Percentiles rank a stretch among this genome's conserved stretches.
These are phyloP conservation scores for Lobophora halterata DNA, from an alignment of 2,888 invertebrate species.

Conservation along the genomic window DNA sequence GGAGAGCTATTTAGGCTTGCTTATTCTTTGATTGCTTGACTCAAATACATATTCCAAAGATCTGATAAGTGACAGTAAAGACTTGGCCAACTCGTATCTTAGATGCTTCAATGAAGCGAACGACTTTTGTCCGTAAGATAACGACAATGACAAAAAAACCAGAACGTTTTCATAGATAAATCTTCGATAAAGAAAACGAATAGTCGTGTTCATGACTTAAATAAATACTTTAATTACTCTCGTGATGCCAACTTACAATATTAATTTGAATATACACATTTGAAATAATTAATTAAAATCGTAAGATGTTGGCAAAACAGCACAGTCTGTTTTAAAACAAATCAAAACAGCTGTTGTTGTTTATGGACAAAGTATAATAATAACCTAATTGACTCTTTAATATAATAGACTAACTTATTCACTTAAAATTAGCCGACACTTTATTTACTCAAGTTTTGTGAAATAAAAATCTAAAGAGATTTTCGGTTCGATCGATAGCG, in stretches of 20 bases:
- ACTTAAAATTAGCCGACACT: conserved; percentile 42
- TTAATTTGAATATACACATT: too few relatives aligned
- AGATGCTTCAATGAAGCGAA: conserved; percentile 37
- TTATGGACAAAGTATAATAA: conserved; percentile 42
- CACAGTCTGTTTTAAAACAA: conserved; percentile 25
- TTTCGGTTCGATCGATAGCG: conserved; percentile 42
- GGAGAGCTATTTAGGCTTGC: too few relatives aligned
- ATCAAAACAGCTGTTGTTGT: conserved; percentile 40
- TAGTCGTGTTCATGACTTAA: too few relatives aligned
- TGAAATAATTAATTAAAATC: conserved; percentile 2
- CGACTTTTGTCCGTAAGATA: conserved; percentile 43
- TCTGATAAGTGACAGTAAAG: conserved; percentile 48
- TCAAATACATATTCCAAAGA: conserved; percentile 36
- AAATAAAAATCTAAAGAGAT: conserved; percentile 25
- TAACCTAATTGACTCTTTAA: conserved; percentile 47
- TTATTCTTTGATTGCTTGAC: not conserved
- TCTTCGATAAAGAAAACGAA: too few relatives aligned
- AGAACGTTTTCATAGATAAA: conserved; percentile 41
- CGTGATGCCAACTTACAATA: too few relatives aligned
- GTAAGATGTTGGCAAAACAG: conserved; percentile 8
- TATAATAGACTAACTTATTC: conserved; percentile 41
- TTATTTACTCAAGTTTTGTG: conserved; percentile 41
- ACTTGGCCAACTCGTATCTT: conserved; percentile 43
- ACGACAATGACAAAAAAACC: conserved; percentile 46
- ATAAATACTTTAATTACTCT: too few relatives aligned